These are phyloP conservation scores for Rhodophaea formosa DNA, from an alignment of 2,888 invertebrate genomes.

Conservation along the genomic window DNA sequence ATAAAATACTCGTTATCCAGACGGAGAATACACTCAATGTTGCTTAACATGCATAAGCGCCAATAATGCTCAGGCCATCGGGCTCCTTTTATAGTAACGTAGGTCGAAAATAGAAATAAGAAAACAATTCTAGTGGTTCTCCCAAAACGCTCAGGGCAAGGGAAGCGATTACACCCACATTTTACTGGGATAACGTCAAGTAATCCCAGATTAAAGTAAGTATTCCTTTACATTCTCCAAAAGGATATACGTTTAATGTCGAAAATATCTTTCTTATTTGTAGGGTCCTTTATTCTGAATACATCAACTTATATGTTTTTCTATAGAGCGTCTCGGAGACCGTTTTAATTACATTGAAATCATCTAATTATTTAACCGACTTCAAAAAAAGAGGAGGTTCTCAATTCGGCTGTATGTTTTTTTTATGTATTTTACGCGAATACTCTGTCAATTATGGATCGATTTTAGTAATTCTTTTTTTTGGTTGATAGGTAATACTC, in stretches of 20 bases:
- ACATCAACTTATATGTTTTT: neutral
- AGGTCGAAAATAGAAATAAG: no score
- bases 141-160: neutral
- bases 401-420: no score
- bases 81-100: no score
- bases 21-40: no score
- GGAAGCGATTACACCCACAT: constrained; percentile 6
- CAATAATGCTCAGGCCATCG: no score
- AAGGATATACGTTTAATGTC: neutral
- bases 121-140: neutral
- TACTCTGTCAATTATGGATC: no score
- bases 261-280: neutral
- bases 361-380: neutral
- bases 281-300: neutral
- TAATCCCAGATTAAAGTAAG: constrained; percentile 7
- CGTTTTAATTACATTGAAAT: neutral
- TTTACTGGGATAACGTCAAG: constrained; percentile 3
- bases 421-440: no score
- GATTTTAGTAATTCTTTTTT: no score
- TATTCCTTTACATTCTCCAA: neutral
- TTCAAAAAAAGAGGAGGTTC: no score
- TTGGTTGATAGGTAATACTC: no score
- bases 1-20: no score
- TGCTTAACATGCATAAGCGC: no score
- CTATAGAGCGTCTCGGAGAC: neutral